Evolutionary conservation across 2,113 vertebrate species (phyloP).

Genomic region (Cynoglossus semilaevis): DNA sequence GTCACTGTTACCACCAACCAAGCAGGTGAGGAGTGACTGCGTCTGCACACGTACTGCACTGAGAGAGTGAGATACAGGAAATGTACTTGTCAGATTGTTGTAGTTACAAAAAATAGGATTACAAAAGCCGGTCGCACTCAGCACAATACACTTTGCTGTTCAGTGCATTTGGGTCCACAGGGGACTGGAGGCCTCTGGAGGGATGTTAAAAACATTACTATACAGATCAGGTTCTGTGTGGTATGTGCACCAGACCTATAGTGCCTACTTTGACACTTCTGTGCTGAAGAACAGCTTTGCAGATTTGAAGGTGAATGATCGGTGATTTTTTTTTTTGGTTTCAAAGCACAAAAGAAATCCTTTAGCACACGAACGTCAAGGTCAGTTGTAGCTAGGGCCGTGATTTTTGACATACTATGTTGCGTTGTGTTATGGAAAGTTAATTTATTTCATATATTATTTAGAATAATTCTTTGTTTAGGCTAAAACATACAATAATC

Average conservation of each 20-base stretch:
- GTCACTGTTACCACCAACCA: conserved; percentile 98
- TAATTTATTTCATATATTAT: no score
- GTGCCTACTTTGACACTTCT: neutral
- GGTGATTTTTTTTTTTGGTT: no score
- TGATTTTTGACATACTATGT: no score
- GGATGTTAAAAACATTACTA: conserved; percentile 28
- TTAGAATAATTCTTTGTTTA: no score
- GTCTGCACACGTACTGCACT: neutral
- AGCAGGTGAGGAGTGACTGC: conserved; percentile 83
- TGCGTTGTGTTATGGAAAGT: no score
- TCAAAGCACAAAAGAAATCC: no score
- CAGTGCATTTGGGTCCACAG: conserved; percentile 17
- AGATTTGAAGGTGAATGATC: no score
- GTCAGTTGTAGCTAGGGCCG: no score
- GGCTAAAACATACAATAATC: no score
- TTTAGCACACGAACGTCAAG: no score
- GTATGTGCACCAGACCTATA: neutral
- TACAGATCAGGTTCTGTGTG: conserved; percentile 10
- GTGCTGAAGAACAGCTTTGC: conserved; percentile 1
- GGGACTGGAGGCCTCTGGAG: conserved; percentile 30
- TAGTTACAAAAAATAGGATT: conserved; percentile 40
- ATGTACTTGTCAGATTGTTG: conserved; percentile 32
- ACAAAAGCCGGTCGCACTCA: conserved; percentile 38
- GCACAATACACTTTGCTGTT: conserved; percentile 43
- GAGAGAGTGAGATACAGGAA: conserved; percentile 11